Conservation (phyloP, 2,888 invertebrate genomes). For the Mesochorus sp. region DNA sequence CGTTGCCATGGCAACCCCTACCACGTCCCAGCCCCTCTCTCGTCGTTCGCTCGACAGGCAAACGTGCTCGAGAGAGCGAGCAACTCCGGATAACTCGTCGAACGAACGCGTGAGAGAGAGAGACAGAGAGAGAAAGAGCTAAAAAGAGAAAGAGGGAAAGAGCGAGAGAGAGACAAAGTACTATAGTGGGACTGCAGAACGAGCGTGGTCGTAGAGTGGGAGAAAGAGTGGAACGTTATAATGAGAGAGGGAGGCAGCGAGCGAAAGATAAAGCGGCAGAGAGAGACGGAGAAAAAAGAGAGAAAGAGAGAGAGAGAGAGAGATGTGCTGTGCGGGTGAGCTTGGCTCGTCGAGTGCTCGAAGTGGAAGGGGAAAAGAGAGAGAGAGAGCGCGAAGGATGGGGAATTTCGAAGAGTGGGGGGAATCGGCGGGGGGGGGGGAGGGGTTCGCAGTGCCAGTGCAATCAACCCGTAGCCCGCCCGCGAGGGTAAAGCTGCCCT, state of each 20-base stretch:
- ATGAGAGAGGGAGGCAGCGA: constrained; percentile 49
- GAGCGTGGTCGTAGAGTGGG: constrained; percentile 52
- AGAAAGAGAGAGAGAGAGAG: constrained; percentile 50
- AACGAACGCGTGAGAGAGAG: constrained; percentile 47
- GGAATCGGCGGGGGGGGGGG: constrained; percentile 64
- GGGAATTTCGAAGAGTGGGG: constrained; percentile 57
- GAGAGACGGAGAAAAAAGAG: constrained; percentile 35
- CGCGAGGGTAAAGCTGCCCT: constrained; percentile 79
- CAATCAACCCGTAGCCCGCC: constrained; percentile 80
- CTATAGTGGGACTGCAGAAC: constrained; percentile 59
- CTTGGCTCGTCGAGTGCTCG: constrained; percentile 30
- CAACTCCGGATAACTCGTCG: constrained; percentile 38
- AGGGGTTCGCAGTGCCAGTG: constrained; percentile 77
- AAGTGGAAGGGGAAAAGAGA: constrained; percentile 34
- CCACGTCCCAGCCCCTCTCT: constrained; percentile 57
- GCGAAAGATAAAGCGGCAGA: too few relatives aligned
- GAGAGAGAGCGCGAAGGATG: constrained; percentile 61
- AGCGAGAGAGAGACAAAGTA: constrained; percentile 40
- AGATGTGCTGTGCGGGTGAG: constrained; percentile 61
- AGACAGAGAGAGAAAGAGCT: constrained; percentile 28
- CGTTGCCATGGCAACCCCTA: constrained; percentile 79
- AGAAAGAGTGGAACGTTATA: constrained; percentile 53
- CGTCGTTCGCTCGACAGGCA: constrained; percentile 38
- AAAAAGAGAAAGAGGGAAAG: constrained; percentile 36
- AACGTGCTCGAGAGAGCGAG: constrained; percentile 47